These are phyloP conservation scores for Heptranchias perlo DNA, from an alignment of 2,113 vertebrate species.

Conservation along the genomic window DNA sequence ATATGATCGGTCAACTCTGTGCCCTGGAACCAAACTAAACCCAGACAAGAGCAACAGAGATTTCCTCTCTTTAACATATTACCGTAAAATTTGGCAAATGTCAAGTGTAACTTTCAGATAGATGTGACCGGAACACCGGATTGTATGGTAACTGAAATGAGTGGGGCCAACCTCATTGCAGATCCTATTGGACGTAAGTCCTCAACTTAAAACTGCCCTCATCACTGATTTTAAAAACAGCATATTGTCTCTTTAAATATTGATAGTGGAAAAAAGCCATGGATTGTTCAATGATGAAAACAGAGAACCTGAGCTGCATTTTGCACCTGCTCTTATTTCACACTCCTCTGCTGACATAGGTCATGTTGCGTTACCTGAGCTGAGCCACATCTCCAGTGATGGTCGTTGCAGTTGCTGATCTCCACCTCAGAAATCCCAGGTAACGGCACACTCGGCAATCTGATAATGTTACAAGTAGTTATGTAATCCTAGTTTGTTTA, in stretches of 20 bases:
- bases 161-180: neutral
- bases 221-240: neutral
- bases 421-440: neutral
- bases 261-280: neutral
- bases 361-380: neutral
- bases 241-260: conserved; percentile 24
- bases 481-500: no score
- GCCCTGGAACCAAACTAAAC: neutral
- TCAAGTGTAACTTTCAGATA: neutral
- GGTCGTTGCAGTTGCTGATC: neutral
- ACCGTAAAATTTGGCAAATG: neutral
- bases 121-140: neutral
- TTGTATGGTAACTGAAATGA: neutral
- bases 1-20: neutral
- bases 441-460: neutral
- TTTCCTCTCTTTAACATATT: neutral
- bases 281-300: conserved; percentile 1
- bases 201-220: no score
- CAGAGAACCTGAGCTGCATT: neutral
- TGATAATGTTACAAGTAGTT: neutral
- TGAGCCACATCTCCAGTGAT: neutral
- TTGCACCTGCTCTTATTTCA: neutral
- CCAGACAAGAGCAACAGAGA: neutral
- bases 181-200: neutral
- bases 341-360: neutral